A percentile compares a stretch with the other conserved stretches of the same genome.
Evolutionary conservation across 2,888 invertebrate species (phyloP).

Genomic region (Sesia bembeciformis): DNA sequence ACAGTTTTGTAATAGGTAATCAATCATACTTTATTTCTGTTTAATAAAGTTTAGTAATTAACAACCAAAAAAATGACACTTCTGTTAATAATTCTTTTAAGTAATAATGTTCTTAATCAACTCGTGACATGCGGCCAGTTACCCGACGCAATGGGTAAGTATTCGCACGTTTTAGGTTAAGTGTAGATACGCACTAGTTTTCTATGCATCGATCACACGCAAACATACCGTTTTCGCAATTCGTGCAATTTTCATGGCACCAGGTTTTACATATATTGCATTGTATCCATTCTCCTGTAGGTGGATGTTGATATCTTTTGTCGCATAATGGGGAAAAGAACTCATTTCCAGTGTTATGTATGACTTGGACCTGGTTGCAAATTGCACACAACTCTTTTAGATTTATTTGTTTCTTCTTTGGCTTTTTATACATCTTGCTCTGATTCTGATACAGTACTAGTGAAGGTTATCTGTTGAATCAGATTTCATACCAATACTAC

Average conservation of each 20-base stretch:
- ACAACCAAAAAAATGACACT: too few species aligned
- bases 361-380: not conserved
- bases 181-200: not conserved
- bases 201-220: not conserved
- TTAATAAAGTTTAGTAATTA: too few species aligned
- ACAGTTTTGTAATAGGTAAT: not conserved
- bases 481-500: not conserved
- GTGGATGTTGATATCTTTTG: not conserved
- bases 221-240: not conserved
- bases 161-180: not conserved
- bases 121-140: not conserved
- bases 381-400: not conserved
- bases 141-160: not conserved
- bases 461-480: not conserved
- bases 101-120: too few species aligned
- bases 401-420: not conserved
- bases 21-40: too few species aligned
- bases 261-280: not conserved
- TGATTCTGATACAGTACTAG: not conserved
- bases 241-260: not conserved
- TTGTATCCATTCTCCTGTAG: not conserved
- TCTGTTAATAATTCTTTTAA: too few species aligned
- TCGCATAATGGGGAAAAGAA: not conserved
- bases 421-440: not conserved
- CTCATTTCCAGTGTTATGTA: not conserved